Evolutionary conservation across 1,140 invertebrate species (phyloP).

Genomic region (Papilio polytes): DNA sequence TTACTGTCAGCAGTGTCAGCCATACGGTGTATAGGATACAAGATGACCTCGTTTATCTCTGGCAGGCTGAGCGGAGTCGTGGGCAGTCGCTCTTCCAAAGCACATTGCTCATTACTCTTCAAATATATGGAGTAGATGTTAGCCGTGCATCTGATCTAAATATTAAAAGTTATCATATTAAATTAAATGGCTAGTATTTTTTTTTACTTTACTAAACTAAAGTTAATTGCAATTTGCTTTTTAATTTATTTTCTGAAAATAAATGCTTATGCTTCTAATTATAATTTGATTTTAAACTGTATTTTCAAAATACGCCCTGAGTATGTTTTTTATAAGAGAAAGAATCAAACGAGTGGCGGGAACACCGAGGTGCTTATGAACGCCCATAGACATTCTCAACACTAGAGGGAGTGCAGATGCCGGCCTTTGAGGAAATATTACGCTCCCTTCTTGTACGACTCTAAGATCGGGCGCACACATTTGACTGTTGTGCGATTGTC

Average conservation of each 20-base stretch:
- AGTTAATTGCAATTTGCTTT: background rate
- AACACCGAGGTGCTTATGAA: too few relatives aligned
- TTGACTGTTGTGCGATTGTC: too few relatives aligned
- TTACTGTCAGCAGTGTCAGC: constrained; percentile 57
- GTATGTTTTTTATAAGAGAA: too few relatives aligned
- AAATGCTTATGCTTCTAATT: too few relatives aligned
- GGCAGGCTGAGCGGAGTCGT: constrained; percentile 61
- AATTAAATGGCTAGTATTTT: background rate
- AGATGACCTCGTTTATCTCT: constrained; percentile 65
- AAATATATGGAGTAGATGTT: constrained; percentile 86
- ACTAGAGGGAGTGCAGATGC: too few relatives aligned
- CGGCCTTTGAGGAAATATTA: too few relatives aligned
- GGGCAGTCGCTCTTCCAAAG: constrained; percentile 81
- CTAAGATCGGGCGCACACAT: too few relatives aligned
- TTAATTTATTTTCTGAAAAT: background rate
- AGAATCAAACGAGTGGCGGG: too few relatives aligned
- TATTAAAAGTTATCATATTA: constrained; percentile 40
- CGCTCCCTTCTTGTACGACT: too few relatives aligned
- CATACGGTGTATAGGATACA: constrained; percentile 68
- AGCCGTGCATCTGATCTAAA: constrained; percentile 86
- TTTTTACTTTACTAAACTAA: background rate
- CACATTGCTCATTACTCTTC: constrained; percentile 86
- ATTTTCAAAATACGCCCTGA: too few relatives aligned
- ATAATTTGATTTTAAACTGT: too few relatives aligned
- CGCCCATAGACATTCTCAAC: too few relatives aligned